Evolutionary conservation across 2,888 invertebrate species (phyloP).

Genomic region (Drosophila aldrichi): DNA sequence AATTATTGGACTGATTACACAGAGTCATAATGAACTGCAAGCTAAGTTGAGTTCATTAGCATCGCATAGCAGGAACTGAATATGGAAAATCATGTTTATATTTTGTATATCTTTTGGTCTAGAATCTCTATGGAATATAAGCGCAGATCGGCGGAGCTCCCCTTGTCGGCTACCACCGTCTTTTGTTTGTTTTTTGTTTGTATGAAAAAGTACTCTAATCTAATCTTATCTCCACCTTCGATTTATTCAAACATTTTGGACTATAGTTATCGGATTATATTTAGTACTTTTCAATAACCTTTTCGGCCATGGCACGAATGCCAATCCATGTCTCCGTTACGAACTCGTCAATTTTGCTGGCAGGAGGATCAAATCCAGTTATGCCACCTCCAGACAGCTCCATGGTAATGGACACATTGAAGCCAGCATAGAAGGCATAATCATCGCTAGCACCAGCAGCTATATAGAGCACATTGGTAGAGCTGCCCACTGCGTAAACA

Average conservation of each 20-base stretch:
- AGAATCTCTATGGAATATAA: no score
- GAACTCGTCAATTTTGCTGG: conserved; percentile 86
- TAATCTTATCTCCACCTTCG: background rate
- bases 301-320: conserved; percentile 83
- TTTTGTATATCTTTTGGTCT: no score
- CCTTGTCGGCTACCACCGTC: no score
- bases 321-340: conserved; percentile 87
- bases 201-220: background rate
- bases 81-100: no score
- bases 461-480: conserved; percentile 86
- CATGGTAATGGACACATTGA: conserved; percentile 88
- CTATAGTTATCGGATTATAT: background rate
- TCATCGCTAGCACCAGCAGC: conserved; percentile 89
- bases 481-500: conserved; percentile 85
- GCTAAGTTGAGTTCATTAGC: background rate
- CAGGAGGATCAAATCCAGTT: conserved; percentile 87
- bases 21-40: background rate
- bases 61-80: no score
- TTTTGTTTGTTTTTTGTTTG: no score
- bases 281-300: conserved; percentile 76
- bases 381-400: conserved; percentile 87
- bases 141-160: no score
- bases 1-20: background rate
- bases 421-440: conserved; percentile 87
- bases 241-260: background rate